Evolutionary conservation across 2,888 invertebrate genomes (phyloP), one percentile per base, ranked within the genome.

Genomic region (Sarcophaga rosellei): DNA sequence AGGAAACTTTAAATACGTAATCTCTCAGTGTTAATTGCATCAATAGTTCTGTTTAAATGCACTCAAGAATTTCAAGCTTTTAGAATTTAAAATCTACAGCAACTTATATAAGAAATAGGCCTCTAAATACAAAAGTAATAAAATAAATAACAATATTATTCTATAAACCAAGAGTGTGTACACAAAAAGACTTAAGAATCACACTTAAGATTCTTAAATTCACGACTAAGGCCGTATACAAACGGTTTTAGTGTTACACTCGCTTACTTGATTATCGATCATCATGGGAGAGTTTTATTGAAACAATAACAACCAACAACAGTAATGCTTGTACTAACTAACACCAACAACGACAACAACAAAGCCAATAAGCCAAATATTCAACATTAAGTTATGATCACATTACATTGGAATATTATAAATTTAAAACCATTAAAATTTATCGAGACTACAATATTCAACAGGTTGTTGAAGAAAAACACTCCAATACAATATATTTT

Each of bases 361-460:
- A 10, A 35, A 35, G 35, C 35, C 35, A 35, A 35, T 53, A 68
- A 57, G 53, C n/a, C n/a, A 57, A 76, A 61, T 53, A 65, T 77
- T 47, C 61, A 45, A 77, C 45, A 72, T 77, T 78, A 84, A 79
- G 63, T 84, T 75, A 75, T 79, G 84, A 74, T 84, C 84, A 79
- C 84, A 84, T 84, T 84, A 84, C 79, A 79, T 66, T 76, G 84
- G 80, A 70, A 70, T 66, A 84, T 84, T 75, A 84, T 75, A 80
- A 80, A 80, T 84, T 84, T 84, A 66, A 80, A 53, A 72, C 70
- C 79, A 80, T 80, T 70, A 84, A 47, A 70, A 72, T 80, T n/a
- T 72, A 75, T 69, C 47, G 79, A 10, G 35, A 65, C 84, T 78
- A 45, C 57, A 69, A 17, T 20, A 59, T 47, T 73, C 79, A 80